A percentile compares a stretch with the other conserved stretches of the same genome.
Evolutionary conservation across 2,888 invertebrate genomes (phyloP).

Genomic region (Acrobasis consociella): DNA sequence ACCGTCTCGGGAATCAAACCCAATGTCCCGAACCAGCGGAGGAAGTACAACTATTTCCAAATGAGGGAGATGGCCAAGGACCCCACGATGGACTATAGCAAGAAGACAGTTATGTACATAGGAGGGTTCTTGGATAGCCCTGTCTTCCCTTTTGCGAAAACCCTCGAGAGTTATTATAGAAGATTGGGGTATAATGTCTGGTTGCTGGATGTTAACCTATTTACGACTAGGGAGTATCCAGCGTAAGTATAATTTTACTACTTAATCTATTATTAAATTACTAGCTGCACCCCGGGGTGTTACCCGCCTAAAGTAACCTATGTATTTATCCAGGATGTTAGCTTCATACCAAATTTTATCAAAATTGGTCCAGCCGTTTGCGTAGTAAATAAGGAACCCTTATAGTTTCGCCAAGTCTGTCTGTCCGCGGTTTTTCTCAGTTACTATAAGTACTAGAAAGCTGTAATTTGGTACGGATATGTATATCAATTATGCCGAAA

Average conservation of each 20-base stretch:
- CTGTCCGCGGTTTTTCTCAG: too few relatives aligned
- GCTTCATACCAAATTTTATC: too few relatives aligned
- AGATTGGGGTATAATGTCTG: slow-evolving; percentile 56
- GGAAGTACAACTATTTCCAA: slow-evolving; percentile 57
- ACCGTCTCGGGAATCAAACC: slow-evolving; percentile 41
- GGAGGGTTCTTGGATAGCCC: slow-evolving; percentile 63
- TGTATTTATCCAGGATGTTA: too few relatives aligned
- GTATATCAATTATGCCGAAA: too few relatives aligned
- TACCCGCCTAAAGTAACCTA: too few relatives aligned
- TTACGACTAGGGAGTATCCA: slow-evolving; percentile 58
- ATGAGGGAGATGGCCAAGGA: slow-evolving; percentile 49
- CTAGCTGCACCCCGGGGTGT: too few relatives aligned
- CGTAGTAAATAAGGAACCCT: too few relatives aligned
- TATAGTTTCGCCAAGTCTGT: too few relatives aligned
- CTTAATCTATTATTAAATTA: neutral
- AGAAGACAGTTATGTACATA: slow-evolving; percentile 55
- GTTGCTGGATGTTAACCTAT: slow-evolving; percentile 50
- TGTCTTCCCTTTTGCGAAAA: slow-evolving; percentile 38
- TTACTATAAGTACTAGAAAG: too few relatives aligned
- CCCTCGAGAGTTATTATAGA: slow-evolving; percentile 45
- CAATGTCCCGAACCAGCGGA: slow-evolving; percentile 32
- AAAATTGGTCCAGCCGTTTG: too few relatives aligned
- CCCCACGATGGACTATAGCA: slow-evolving; percentile 47
- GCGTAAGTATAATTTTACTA: slow-evolving; percentile 49
- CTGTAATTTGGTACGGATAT: too few relatives aligned